Evolutionary conservation across 2,797 vertebrate genomes (phyloP).

Genomic region (Scarus forsteni): DNA sequence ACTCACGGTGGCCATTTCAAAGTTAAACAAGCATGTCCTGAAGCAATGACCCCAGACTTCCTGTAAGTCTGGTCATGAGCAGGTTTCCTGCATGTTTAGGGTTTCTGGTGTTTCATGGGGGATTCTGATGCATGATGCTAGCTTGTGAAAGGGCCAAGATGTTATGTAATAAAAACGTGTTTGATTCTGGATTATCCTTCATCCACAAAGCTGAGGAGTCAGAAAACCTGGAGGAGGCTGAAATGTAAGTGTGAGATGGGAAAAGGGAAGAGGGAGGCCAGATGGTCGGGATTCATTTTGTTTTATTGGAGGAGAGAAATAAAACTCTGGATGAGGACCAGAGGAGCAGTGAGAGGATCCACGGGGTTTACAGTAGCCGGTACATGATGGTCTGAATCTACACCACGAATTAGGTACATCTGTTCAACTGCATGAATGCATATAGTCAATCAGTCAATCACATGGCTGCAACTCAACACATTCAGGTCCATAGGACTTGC

Average conservation of each 20-base stretch:
- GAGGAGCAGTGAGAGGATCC: too few relatives aligned
- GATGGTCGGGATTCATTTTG: neutral
- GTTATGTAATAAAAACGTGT: slow-evolving; percentile 14
- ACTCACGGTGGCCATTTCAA: neutral
- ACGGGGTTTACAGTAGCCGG: too few relatives aligned
- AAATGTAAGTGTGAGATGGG: neutral
- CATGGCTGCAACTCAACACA: too few relatives aligned
- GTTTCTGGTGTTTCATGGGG: neutral
- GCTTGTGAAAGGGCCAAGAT: slow-evolving; percentile 26
- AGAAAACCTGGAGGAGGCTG: neutral
- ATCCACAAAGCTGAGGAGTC: neutral
- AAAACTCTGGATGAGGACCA: too few relatives aligned
- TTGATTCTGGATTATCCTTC: slow-evolving; percentile 16
- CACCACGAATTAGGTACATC: too few relatives aligned
- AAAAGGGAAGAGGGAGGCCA: neutral
- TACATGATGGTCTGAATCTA: too few relatives aligned
- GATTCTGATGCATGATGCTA: slow-evolving; percentile 37
- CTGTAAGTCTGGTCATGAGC: neutral
- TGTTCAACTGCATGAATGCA: too few relatives aligned
- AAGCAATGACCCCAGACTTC: neutral
- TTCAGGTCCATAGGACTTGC: too few relatives aligned
- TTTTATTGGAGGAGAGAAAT: too few relatives aligned
- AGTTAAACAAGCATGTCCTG: neutral
- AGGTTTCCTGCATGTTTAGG: neutral
- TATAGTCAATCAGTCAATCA: too few relatives aligned